phyloP scores from a whole-genome alignment of 2,888 invertebrate species.

The Capitulum mitella region DNA sequence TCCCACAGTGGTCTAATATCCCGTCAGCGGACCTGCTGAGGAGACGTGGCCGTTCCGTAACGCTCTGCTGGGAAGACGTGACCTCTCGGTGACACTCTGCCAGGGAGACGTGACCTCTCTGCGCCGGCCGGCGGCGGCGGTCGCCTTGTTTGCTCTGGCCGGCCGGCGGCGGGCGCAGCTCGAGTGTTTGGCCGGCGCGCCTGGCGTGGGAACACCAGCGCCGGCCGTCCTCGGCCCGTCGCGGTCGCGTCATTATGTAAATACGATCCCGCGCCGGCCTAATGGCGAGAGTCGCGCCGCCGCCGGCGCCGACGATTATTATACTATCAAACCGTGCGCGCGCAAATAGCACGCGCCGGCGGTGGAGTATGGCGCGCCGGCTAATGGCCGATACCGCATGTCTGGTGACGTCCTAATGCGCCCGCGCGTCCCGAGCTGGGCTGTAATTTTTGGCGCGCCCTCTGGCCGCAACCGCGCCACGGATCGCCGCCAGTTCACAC shows the following conservation, averaged over 20 bases:
- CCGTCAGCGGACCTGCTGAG: too few relatives aligned
- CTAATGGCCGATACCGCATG: not conserved
- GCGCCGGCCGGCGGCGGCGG: not conserved
- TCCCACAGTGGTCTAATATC: too few relatives aligned
- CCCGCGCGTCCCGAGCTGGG: too few relatives aligned
- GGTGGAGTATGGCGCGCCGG: not conserved
- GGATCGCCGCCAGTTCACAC: too few relatives aligned
- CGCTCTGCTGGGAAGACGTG: too few relatives aligned
- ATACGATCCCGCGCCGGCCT: not conserved
- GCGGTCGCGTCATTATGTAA: constrained; percentile 11
- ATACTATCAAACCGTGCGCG: constrained; percentile 16
- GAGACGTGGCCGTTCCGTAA: too few relatives aligned
- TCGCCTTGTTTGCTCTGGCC: not conserved
- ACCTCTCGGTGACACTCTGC: too few relatives aligned
- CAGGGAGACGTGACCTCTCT: too few relatives aligned
- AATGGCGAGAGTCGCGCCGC: not conserved
- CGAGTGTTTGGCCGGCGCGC: not conserved
- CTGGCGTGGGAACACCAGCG: not conserved
- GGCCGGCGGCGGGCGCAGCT: not conserved
- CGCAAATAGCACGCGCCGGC: too few relatives aligned
- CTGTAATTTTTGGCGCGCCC: too few relatives aligned
- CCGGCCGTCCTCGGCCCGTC: not conserved
- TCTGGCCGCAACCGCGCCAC: too few relatives aligned
- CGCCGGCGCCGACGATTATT: not conserved
- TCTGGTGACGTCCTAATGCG: not conserved